These are phyloP conservation scores for Trinectes maculatus DNA, from an alignment of 2,113 vertebrate genomes.

Conservation along the genomic window DNA sequence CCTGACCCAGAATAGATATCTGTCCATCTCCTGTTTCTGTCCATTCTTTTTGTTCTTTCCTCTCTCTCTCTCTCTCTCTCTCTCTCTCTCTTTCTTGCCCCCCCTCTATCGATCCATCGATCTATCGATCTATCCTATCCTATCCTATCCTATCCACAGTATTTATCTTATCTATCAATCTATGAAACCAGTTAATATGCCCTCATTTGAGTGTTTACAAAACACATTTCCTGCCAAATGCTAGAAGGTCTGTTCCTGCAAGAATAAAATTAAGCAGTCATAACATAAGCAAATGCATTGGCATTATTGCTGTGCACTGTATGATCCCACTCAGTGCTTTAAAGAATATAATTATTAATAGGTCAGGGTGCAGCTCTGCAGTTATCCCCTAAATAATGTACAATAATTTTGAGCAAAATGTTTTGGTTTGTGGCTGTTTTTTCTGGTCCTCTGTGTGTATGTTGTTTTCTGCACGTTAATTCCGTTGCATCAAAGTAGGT, in stretches of 20 bases:
- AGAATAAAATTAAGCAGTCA: neutral
- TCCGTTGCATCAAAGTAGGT: slow-evolving; percentile 66
- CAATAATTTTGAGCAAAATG: slow-evolving; percentile 40
- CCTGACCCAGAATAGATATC: slow-evolving; percentile 6
- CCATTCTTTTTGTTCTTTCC: neutral
- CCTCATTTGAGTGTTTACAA: neutral
- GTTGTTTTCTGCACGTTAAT: slow-evolving; percentile 17
- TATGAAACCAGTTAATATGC: neutral
- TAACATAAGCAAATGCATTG: slow-evolving; percentile 12
- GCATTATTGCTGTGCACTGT: slow-evolving; percentile 15
- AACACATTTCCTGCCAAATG: neutral
- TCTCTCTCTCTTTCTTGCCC: too few relatives aligned
- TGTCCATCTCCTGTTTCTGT: neutral
- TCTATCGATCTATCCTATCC: too few relatives aligned
- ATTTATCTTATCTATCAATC: too few relatives aligned
- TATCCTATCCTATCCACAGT: too few relatives aligned
- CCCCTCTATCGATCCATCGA: too few relatives aligned
- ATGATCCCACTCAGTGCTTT: slow-evolving; percentile 6
- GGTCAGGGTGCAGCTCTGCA: slow-evolving; percentile 37
- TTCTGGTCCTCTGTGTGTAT: slow-evolving; percentile 12
- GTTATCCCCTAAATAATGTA: slow-evolving; percentile 61
- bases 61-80: neutral
- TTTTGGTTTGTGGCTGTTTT: slow-evolving; percentile 1
- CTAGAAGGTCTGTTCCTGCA: neutral
- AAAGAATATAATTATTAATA: slow-evolving; percentile 51